phyloP scores from a whole-genome alignment of 1,140 invertebrate genomes.

The Ceratitis capitata region DNA sequence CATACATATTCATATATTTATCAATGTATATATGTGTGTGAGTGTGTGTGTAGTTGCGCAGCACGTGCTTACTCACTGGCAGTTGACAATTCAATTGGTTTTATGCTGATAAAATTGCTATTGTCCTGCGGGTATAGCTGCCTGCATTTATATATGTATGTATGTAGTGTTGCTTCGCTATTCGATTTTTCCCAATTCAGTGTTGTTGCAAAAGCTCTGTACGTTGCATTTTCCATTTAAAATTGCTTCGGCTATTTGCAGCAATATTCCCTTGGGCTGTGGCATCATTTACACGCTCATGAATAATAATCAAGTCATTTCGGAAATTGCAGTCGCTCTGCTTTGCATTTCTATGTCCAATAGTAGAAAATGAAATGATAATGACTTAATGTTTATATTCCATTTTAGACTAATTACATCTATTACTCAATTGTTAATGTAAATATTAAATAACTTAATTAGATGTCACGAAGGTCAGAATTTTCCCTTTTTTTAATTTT shows the following conservation, averaged over 20 bases:
- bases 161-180: neutral
- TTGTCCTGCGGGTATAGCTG: neutral
- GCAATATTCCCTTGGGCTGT: neutral
- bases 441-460: too few relatives aligned
- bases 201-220: neutral
- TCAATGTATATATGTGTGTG: neutral
- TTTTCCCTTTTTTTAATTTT: too few relatives aligned
- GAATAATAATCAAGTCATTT: conserved; percentile 4
- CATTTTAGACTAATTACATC: too few relatives aligned
- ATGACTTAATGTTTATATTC: too few relatives aligned
- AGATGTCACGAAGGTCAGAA: too few relatives aligned
- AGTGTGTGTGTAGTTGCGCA: neutral
- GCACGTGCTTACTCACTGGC: neutral
- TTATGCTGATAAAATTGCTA: neutral
- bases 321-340: neutral
- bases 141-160: too few relatives aligned
- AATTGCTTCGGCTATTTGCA: neutral
- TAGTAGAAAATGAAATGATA: neutral
- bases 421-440: too few relatives aligned
- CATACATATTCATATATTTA: too few relatives aligned
- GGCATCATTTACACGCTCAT: neutral
- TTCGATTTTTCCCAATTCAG: neutral
- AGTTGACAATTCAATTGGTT: conserved; percentile 28
- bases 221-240: too few relatives aligned
- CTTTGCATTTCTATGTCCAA: too few relatives aligned